Evolutionary conservation across 1,140 invertebrate species (phyloP), one percentile per base, ranked within the genome.

Genomic region (Teleopsis dalmanni): DNA sequence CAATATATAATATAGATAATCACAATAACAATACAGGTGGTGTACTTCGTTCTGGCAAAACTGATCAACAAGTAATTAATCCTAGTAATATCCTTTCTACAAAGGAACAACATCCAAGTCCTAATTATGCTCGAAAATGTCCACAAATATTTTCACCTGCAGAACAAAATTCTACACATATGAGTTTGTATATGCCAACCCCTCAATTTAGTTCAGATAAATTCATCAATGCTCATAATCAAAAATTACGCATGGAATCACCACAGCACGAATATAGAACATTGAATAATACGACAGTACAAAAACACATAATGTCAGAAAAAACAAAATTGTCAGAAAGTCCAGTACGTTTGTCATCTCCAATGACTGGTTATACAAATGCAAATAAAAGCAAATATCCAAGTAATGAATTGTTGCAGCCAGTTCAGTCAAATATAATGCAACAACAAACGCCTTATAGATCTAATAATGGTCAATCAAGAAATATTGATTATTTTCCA

Each of bases 131-230:
- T 2, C 38, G 63, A 2, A 63, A 66, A 36, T 66, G 60, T 55
- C 64, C 64, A 3, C 63, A 65, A 9, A 61, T 63, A 26, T 66
- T 61, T 26, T 9, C 47, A 9, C 48, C 41, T 11, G 26, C 25
- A 25, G 35, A 36, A 9, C 23, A 16, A 5, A 23, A 18, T 9
- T 35, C 44, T 13, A 25, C 34, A 16, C 48, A 62, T 16, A 60
- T 64, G 42, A 66, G 57, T 27, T 51, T 67, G 16, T 67, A 67
- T 22, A 64, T 67, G 56, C 56, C 64, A 6, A 58, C 63, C 52
- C 60, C 62, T 10, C 58, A 59, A 22, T 63, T 63, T 35, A 63
- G 59, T 40, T 60, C 60, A 31, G 59, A 63, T 35, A 65, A 65
- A 10, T 67, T 67, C 40, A 52, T 57, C 18, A 56, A 47, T 27